Conservation (phyloP, 2,113 vertebrate species). For the Hoplias malabaricus region DNA sequence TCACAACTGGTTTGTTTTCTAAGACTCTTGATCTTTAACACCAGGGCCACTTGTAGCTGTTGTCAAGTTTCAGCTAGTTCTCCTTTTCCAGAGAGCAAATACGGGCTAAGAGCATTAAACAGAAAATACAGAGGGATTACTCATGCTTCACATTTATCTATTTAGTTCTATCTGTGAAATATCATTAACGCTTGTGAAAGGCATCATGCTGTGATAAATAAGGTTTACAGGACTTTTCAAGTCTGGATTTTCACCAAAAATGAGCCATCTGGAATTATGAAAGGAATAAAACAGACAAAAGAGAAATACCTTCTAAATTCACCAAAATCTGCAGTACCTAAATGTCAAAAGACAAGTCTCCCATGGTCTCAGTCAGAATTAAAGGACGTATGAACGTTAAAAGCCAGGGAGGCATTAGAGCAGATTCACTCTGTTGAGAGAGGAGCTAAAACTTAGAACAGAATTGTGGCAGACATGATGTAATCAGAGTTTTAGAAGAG, state of each 20-base stretch:
- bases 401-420: constrained; percentile 54
- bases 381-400: constrained; percentile 55
- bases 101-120: constrained; percentile 54
- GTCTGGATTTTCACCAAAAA: background rate
- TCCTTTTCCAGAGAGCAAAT: constrained; percentile 62
- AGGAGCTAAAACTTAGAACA: constrained; percentile 43
- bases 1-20: constrained; percentile 70
- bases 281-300: constrained; percentile 23
- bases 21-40: constrained; percentile 56
- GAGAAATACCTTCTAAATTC: constrained; percentile 51
- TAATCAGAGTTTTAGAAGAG: constrained; percentile 49
- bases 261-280: constrained; percentile 20
- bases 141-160: constrained; percentile 6
- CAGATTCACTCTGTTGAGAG: constrained; percentile 49
- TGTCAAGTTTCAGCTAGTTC: constrained; percentile 73
- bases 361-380: constrained; percentile 62
- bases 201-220: constrained; percentile 10
- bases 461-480: constrained; percentile 59
- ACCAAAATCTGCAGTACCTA: constrained; percentile 48
- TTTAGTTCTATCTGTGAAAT: constrained; percentile 20
- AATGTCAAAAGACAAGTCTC: constrained; percentile 60
- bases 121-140: constrained; percentile 4
- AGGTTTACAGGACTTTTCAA: background rate
- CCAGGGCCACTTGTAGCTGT: constrained; percentile 67
- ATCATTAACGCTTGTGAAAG: background rate